Percentiles rank a stretch among this genome's conserved stretches.
phyloP scores from a whole-genome alignment of 2,888 invertebrate genomes.

The Leptinotarsa peninsularis region DNA sequence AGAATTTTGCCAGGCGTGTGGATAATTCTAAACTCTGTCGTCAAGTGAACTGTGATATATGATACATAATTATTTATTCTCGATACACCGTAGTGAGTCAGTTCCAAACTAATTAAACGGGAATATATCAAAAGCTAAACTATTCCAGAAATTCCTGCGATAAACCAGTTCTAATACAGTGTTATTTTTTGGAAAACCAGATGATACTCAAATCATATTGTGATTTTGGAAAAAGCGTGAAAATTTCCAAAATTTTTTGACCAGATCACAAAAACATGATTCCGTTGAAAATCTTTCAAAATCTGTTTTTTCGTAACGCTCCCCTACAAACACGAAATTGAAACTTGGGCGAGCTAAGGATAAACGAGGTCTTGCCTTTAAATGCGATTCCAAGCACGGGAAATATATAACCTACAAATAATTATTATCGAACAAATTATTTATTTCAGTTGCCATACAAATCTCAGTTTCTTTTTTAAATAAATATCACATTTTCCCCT shows the following conservation, averaged over 20 bases:
- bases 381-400: too few relatives aligned
- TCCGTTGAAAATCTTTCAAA: too few relatives aligned
- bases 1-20: constrained; percentile 1
- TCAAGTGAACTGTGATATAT: constrained; percentile 12
- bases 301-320: too few relatives aligned
- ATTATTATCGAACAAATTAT: too few relatives aligned
- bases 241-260: not conserved
- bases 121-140: constrained; percentile 12
- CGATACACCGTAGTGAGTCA: constrained; percentile 4
- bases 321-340: too few relatives aligned
- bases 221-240: not conserved
- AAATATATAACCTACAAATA: too few relatives aligned
- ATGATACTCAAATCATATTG: not conserved
- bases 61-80: constrained; percentile 21
- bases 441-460: too few relatives aligned
- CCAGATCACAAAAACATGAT: too few relatives aligned
- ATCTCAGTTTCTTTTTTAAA: too few relatives aligned
- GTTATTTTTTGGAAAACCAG: not conserved
- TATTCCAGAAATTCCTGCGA: not conserved
- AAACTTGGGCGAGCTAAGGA: too few relatives aligned
- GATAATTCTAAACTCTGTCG: constrained; percentile 10
- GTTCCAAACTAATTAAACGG: not conserved
- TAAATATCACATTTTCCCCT: too few relatives aligned
- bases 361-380: too few relatives aligned
- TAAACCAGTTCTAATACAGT: not conserved